phyloP scores from a whole-genome alignment of 2,888 invertebrate species.

The Leptinotarsa tumamoca region DNA sequence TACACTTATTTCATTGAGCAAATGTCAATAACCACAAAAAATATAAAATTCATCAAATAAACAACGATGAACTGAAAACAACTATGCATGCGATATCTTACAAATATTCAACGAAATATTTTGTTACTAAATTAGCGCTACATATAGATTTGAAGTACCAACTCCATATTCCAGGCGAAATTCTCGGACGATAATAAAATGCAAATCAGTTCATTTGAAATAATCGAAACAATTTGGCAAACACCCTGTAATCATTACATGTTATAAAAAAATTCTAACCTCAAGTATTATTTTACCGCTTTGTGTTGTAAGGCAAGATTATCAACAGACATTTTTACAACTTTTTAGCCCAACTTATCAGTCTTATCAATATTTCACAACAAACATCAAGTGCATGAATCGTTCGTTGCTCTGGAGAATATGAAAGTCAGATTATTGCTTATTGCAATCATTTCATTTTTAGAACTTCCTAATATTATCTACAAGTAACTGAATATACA shows the following conservation, averaged over 20 bases:
- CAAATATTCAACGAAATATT: background rate
- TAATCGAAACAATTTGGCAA: background rate
- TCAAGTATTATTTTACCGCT: background rate
- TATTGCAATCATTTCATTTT: background rate
- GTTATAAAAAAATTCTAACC: too few species aligned
- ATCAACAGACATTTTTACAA: background rate
- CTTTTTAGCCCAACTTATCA: slow-evolving; percentile 17
- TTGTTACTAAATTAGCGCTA: background rate
- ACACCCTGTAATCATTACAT: background rate
- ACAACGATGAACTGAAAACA: slow-evolving; percentile 15
- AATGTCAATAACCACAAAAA: slow-evolving; percentile 35
- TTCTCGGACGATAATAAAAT: background rate
- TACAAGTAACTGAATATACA: slow-evolving; percentile 6
- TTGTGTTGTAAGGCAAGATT: slow-evolving; percentile 22
- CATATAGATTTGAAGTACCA: background rate
- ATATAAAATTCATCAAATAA: slow-evolving; percentile 27
- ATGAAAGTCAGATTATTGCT: background rate
- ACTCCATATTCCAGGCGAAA: background rate
- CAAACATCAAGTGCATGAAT: slow-evolving; percentile 17
- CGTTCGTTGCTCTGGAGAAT: background rate
- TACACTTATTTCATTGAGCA: slow-evolving; percentile 40
- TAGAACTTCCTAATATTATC: background rate
- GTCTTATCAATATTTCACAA: slow-evolving; percentile 21
- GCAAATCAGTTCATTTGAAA: background rate
- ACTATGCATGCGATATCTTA: slow-evolving; percentile 7